phyloP scores from a whole-genome alignment of 2,797 vertebrate species.

The Cossypha heuglini region DNA sequence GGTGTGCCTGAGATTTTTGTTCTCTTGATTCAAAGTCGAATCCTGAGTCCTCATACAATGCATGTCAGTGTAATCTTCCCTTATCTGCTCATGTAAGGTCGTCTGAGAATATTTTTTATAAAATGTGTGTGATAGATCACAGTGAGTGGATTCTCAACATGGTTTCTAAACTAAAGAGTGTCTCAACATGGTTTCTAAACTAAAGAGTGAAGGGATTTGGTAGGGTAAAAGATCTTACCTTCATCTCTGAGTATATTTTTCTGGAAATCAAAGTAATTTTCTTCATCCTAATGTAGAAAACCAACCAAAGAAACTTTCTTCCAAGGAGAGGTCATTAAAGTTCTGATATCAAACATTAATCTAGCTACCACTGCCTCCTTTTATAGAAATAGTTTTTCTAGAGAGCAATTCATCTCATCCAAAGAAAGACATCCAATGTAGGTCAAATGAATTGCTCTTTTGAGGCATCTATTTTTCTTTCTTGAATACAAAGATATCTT shows the following conservation, averaged over 20 bases:
- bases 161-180: not conserved
- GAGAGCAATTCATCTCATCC: not conserved
- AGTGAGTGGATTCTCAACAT: not conserved
- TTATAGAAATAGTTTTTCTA: not conserved
- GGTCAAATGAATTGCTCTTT: slow-evolving; percentile 26
- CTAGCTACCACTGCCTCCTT: not conserved
- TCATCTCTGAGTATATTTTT: not conserved
- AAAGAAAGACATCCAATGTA: not conserved
- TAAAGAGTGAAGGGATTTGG: not conserved
- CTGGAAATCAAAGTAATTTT: not conserved
- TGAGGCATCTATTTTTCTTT: not conserved
- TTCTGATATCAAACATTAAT: not conserved
- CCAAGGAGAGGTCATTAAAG: not conserved
- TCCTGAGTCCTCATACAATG: not conserved
- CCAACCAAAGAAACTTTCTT: not conserved
- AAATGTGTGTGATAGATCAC: not conserved
- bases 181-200: not conserved
- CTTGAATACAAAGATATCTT: not conserved
- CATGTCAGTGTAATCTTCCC: not conserved
- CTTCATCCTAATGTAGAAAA: not conserved
- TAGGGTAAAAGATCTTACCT: not conserved
- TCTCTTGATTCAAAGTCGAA: not conserved
- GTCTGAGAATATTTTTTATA: not conserved
- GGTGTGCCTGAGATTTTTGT: not conserved
- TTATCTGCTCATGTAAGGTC: not conserved